Evolutionary conservation across 2,888 invertebrate species (phyloP).

Genomic region (Melieria crassipennis): DNA sequence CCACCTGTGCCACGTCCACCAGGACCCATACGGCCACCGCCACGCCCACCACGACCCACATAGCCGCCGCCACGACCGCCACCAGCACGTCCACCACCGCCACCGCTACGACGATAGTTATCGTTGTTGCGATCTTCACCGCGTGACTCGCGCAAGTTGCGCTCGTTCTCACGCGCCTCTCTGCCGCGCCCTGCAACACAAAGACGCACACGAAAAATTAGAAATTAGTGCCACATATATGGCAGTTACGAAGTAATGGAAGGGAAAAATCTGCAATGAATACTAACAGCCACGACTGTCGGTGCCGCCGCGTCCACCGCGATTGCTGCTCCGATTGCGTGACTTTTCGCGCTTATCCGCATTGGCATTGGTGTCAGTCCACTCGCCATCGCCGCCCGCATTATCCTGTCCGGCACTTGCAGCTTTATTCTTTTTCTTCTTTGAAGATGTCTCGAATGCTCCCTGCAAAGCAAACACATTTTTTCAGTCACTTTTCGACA

Average conservation of each 20-base stretch:
- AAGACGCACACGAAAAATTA: background rate
- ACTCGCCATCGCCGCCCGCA: slow-evolving; percentile 66
- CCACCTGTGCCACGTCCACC: slow-evolving; percentile 69
- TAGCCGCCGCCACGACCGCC: slow-evolving; percentile 66
- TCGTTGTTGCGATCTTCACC: slow-evolving; percentile 46
- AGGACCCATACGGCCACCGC: slow-evolving; percentile 66
- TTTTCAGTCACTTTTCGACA: background rate
- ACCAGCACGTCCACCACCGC: slow-evolving; percentile 55
- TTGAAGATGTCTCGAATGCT: slow-evolving; percentile 87
- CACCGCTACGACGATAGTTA: slow-evolving; percentile 49
- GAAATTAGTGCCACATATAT: background rate
- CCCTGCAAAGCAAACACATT: slow-evolving; percentile 67
- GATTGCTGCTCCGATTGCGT: slow-evolving; percentile 64
- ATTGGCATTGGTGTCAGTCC: slow-evolving; percentile 62
- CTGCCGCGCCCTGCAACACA: slow-evolving; percentile 68
- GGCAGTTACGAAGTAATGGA: background rate
- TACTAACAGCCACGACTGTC: slow-evolving; percentile 70
- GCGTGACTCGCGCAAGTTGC: slow-evolving; percentile 61
- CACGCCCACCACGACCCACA: slow-evolving; percentile 66
- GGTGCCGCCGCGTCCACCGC: slow-evolving; percentile 65
- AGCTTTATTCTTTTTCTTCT: slow-evolving; percentile 86
- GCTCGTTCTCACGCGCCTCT: slow-evolving; percentile 74
- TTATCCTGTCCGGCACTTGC: slow-evolving; percentile 69
- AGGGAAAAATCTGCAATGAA: background rate
- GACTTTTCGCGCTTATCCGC: slow-evolving; percentile 64